Percentiles rank a stretch among this genome's conserved stretches.
phyloP scores from a whole-genome alignment of 2,888 invertebrate genomes.

The Eilema depressum region DNA sequence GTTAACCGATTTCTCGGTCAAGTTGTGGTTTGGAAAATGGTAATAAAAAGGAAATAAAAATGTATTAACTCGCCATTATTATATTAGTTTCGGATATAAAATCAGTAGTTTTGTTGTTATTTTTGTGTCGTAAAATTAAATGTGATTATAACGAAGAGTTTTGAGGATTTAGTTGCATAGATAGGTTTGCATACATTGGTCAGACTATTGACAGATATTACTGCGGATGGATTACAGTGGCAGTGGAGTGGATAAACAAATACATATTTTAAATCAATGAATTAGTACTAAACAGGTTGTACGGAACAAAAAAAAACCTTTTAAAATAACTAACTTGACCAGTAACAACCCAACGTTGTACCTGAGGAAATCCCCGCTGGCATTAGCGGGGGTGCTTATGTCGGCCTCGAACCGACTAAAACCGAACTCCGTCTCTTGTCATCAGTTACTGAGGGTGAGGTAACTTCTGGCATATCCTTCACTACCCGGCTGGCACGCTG shows the following conservation, averaged over 20 bases:
- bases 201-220: too few relatives aligned
- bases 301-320: background rate
- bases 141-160: background rate
- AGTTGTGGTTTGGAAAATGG: background rate
- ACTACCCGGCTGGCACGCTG: too few relatives aligned
- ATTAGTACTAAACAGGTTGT: background rate
- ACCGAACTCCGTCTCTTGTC: too few relatives aligned
- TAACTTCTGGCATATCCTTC: too few relatives aligned
- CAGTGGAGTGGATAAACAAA: background rate
- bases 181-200: background rate
- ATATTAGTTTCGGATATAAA: slow-evolving; percentile 9
- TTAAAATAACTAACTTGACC: too few relatives aligned
- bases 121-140: background rate
- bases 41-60: background rate
- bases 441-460: too few relatives aligned
- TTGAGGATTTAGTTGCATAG: background rate
- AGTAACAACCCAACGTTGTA: too few relatives aligned
- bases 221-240: too few relatives aligned
- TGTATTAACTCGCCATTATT: background rate
- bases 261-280: background rate
- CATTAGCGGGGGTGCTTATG: too few relatives aligned
- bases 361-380: too few relatives aligned
- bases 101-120: slow-evolving; percentile 1
- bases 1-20: slow-evolving; percentile 8
- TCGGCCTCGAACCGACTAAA: too few relatives aligned